phyloP scores from a whole-genome alignment of 2,113 vertebrate genomes.

The Hepsetus odoe region DNA sequence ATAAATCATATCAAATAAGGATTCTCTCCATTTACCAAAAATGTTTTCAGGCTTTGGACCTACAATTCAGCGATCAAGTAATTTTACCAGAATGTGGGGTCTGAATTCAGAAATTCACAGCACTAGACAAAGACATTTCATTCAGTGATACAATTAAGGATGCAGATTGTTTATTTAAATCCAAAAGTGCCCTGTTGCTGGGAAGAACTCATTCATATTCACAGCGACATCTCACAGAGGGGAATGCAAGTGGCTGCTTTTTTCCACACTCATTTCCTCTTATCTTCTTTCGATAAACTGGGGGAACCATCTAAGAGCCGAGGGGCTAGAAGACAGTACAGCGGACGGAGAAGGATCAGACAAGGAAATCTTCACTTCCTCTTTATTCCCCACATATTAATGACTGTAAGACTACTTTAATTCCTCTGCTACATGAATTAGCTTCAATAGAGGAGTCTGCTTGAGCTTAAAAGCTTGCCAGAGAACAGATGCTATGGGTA shows the following conservation, averaged over 20 bases:
- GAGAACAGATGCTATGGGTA: not conserved
- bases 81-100: not conserved
- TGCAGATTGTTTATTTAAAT: not conserved
- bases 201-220: constrained; percentile 35
- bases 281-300: constrained; percentile 8
- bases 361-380: constrained; percentile 36
- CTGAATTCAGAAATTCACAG: not conserved
- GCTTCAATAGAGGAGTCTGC: not conserved
- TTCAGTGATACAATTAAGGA: not conserved
- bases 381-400: constrained; percentile 33
- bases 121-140: not conserved
- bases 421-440: not conserved
- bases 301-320: constrained; percentile 14
- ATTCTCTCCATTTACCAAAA: not conserved
- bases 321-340: constrained; percentile 6
- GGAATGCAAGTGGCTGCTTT: not conserved
- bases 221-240: not conserved
- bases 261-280: not conserved
- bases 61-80: not conserved
- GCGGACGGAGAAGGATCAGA: constrained; percentile 22
- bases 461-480: constrained; percentile 25
- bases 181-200: constrained; percentile 3
- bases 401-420: not conserved
- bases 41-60: not conserved
- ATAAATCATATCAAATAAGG: too few relatives aligned